Percentiles rank a stretch among this genome's conserved stretches.
Conservation (phyloP, 1,140 invertebrate species). For the Pseudoatta argentina region DNA sequence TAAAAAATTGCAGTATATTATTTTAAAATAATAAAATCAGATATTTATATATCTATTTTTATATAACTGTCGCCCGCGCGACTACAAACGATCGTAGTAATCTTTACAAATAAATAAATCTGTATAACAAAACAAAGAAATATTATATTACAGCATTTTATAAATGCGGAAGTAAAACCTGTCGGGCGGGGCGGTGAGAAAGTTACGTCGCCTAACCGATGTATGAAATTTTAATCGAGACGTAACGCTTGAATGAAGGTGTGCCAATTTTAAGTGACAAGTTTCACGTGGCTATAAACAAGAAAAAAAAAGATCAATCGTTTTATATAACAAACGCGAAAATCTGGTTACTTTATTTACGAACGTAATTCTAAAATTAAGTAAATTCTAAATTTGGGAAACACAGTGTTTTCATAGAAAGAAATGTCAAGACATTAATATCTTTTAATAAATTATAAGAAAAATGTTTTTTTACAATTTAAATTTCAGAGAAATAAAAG, state of each 20-base stretch:
- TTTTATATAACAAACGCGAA: constrained; percentile 46
- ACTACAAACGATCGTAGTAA: not conserved
- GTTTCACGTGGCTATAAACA: not conserved
- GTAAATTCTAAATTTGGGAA: not conserved
- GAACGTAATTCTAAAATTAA: not conserved
- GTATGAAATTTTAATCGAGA: constrained; percentile 53
- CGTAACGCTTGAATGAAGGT: constrained; percentile 56
- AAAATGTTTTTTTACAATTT: not conserved
- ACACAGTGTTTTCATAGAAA: not conserved
- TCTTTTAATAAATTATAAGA: not conserved
- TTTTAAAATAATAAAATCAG: not conserved
- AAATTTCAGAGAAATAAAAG: not conserved
- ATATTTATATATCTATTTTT: too few relatives aligned
- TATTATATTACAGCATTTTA: constrained; percentile 41
- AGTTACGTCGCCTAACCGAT: constrained; percentile 36
- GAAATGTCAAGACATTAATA: not conserved
- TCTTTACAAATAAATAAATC: not conserved
- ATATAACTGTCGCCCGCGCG: too few relatives aligned
- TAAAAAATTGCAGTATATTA: not conserved
- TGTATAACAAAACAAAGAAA: constrained; percentile 41
- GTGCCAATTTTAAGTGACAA: constrained; percentile 38
- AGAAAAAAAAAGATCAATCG: constrained; percentile 18
- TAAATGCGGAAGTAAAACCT: constrained; percentile 43
- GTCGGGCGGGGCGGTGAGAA: constrained; percentile 32
- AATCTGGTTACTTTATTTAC: constrained; percentile 36